These are phyloP conservation scores for Athene noctua DNA, from an alignment of 2,113 vertebrate species.

Conservation along the genomic window DNA sequence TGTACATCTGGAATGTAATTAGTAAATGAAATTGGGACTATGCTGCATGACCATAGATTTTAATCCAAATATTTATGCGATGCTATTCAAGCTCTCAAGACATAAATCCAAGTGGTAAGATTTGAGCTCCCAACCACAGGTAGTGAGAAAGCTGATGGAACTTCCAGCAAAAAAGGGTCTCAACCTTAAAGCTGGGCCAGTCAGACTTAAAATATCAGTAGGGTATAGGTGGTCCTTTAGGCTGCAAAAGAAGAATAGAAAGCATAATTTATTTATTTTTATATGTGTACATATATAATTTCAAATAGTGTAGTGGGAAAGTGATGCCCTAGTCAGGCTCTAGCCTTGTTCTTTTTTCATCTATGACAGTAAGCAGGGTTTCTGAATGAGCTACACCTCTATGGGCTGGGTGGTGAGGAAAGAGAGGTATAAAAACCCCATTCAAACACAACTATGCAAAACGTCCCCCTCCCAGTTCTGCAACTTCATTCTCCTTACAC, in stretches of 20 bases:
- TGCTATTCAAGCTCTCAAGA: background rate
- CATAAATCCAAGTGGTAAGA: background rate
- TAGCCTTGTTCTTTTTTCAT: background rate
- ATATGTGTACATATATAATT: accelerated
- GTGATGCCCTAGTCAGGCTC: background rate
- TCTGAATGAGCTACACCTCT: background rate
- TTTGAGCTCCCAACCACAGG: background rate
- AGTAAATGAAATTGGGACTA: background rate
- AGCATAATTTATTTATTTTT: background rate
- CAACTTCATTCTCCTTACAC: background rate
- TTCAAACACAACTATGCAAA: background rate
- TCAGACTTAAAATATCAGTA: background rate
- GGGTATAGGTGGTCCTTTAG: background rate
- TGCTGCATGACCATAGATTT: background rate
- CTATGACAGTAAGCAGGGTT: background rate
- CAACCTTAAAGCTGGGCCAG: background rate
- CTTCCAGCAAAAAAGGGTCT: background rate
- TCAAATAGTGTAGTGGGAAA: background rate
- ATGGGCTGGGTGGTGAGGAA: accelerated
- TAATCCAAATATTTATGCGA: background rate
- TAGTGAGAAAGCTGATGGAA: background rate
- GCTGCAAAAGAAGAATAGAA: background rate
- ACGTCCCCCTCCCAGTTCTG: background rate
- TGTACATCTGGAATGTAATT: background rate
- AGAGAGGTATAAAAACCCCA: background rate